Percentiles rank a stretch among this genome's conserved stretches.
These are phyloP conservation scores for Siderastrea siderea DNA, from an alignment of 92 coral and sea anemone genomes.

Conservation along the genomic window DNA sequence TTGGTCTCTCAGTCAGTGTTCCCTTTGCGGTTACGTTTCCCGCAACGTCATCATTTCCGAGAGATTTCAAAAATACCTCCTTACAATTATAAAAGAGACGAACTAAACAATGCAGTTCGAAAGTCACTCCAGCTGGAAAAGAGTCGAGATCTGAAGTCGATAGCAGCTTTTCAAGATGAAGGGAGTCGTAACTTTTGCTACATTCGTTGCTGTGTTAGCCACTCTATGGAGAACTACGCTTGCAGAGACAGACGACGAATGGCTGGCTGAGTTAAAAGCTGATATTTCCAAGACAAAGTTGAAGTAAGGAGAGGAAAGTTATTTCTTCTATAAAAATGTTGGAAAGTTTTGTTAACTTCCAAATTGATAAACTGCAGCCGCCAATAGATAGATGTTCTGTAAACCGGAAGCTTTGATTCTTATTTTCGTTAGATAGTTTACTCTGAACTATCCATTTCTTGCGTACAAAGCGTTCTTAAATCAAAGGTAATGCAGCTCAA, in stretches of 20 bases:
- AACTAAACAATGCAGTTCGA: too few species aligned
- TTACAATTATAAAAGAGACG: background rate
- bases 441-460: too few species aligned
- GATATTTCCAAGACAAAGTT: background rate
- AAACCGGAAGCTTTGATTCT: too few species aligned
- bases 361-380: too few species aligned
- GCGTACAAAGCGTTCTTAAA: too few species aligned
- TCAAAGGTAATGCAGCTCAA: too few species aligned
- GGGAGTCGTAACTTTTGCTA: background rate
- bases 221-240: background rate
- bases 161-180: background rate
- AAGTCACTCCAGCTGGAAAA: background rate
- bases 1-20: background rate
- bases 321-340: background rate
- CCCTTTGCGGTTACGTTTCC: background rate
- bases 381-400: too few species aligned
- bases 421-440: too few species aligned
- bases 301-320: background rate
- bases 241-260: background rate
- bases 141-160: background rate
- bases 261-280: background rate
- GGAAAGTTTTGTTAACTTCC: background rate
- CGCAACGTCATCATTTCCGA: constrained; percentile 1
- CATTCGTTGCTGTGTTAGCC: background rate
- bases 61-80: background rate